Base-by-base conservation (phyloP, 2,113 vertebrate species). In the Naja naja region DNA sequence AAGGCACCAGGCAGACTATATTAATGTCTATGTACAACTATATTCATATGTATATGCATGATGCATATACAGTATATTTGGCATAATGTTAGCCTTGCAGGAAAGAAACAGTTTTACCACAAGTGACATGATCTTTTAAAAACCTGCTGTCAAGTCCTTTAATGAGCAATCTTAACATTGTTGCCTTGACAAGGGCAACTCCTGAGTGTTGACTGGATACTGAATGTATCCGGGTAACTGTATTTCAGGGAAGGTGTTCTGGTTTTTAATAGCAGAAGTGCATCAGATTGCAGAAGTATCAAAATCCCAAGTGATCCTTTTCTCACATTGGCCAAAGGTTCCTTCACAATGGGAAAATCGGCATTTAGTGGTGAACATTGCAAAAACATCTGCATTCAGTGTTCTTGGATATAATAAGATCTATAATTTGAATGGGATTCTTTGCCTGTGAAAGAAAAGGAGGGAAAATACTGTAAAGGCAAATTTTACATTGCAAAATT, bases 401-500 rank as follows among this genome's bases (percentile, higher is more conserved):
- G 88, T 14, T 60, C 23, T 60, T 89, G 45, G 49, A n/a, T 22
- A 49, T 39, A 25, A 30, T 14, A 90, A n/a, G 89, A 30, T n/a
- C 16, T 20, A n/a, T 30, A 16, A 64, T 58, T 30, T 30, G 4
- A 52, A 18, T 18, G 74, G 53, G 34, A 52, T 47, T 49, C 5
- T 64, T 53, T 85, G 47, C 30, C 43, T 43, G 43, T 43, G 30
- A 85, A 22, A 14, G 49, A 91, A 91, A 25, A n/a, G 10, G 55
- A n/a, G 43, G 18, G 25, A 90, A 95, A 30, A 91, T 92, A 5
- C 60, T n/a, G 60, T 16, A 0, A 0, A 95, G 94, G 90, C 94
- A 94, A 92, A 90, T 90, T 81, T 92, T 74, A 58, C 93, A 55
- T 11, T 64, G 69, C 58, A 95, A 91, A 94, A 94, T 95, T 94